phyloP scores from a whole-genome alignment of 2,888 invertebrate genomes.

The Phortica okadai region DNA sequence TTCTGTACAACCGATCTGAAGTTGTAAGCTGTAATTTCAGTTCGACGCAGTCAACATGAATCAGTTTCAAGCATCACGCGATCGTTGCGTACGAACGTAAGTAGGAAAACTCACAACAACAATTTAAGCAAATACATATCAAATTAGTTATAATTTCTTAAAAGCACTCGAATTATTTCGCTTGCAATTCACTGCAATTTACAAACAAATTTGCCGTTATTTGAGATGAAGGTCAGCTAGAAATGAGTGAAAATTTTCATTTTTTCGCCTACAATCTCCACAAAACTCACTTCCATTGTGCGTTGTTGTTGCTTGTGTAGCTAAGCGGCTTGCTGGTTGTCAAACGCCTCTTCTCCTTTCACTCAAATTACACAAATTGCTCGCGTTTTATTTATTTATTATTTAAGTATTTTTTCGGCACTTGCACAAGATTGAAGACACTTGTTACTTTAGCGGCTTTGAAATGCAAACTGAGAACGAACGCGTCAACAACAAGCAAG shows the following conservation, averaged over 20 bases:
- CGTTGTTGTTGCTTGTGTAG: no score
- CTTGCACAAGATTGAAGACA: conserved; percentile 56
- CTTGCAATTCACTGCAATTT: no score
- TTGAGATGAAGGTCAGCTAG: not conserved
- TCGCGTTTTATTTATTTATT: conserved; percentile 44
- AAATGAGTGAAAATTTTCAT: not conserved
- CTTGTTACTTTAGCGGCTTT: conserved; percentile 69
- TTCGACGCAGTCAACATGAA: no score
- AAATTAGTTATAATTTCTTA: no score
- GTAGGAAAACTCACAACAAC: no score
- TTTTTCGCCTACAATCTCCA: not conserved
- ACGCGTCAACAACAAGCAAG: conserved; percentile 42
- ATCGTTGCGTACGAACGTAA: no score
- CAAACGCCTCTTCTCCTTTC: not conserved
- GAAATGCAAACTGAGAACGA: conserved; percentile 65
- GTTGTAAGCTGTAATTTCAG: no score
- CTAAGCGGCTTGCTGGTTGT: not conserved
- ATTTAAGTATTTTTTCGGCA: conserved; percentile 43
- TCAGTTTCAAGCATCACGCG: no score
- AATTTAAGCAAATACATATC: no score
- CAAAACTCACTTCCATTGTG: conserved; percentile 59
- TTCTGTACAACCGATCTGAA: no score
- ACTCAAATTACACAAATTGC: not conserved
- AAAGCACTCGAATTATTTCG: no score
- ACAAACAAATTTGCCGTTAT: conserved; percentile 1